Evolutionary conservation across 2,888 invertebrate species (phyloP).

Genomic region (Luperina testacea): DNA sequence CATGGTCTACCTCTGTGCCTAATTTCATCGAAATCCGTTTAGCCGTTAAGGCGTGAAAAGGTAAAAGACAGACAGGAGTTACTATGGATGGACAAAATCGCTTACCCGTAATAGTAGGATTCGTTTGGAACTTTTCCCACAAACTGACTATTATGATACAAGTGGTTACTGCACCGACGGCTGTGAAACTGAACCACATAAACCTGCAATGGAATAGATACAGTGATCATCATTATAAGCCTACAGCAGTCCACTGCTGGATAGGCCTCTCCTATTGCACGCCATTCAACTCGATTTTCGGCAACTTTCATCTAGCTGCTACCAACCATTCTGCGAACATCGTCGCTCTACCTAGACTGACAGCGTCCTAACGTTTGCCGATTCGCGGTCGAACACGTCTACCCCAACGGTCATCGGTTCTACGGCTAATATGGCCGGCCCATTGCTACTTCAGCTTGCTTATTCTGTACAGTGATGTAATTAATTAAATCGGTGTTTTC

Average conservation of each 20-base stretch:
- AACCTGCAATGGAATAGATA: conserved; percentile 87
- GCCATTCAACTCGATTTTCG: no score
- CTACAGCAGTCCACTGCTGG: no score
- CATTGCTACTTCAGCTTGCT: no score
- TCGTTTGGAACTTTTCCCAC: conserved; percentile 96
- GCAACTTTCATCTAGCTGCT: no score
- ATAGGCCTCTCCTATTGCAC: no score
- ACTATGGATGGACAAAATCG: neutral
- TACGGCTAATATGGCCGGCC: no score
- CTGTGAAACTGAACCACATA: conserved; percentile 94
- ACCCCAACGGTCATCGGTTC: no score
- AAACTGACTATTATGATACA: conserved; percentile 94
- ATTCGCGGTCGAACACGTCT: no score
- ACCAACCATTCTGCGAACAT: no score
- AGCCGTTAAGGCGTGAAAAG: neutral
- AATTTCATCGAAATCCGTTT: neutral
- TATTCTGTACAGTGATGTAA: neutral
- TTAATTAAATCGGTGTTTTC: neutral
- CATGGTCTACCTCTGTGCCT: neutral
- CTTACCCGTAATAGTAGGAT: conserved; percentile 94
- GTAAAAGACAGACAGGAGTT: neutral
- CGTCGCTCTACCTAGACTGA: no score
- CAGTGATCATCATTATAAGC: no score
- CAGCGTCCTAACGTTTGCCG: no score
- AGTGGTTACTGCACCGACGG: conserved; percentile 92